Evolutionary conservation across 2,113 vertebrate genomes (phyloP).

Genomic region (Geococcyx californianus): DNA sequence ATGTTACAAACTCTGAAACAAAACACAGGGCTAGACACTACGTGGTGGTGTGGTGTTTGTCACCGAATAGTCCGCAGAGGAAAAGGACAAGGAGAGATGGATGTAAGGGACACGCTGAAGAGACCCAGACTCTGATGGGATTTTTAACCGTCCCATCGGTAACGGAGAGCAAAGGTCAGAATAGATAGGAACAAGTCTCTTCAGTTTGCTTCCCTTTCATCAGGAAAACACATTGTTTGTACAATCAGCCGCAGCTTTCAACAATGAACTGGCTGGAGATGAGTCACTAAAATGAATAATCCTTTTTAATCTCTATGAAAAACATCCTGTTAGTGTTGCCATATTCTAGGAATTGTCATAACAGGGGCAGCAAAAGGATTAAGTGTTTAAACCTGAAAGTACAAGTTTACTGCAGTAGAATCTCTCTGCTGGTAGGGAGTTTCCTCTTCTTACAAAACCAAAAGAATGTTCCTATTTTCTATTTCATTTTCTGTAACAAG

Average conservation of each 20-base stretch:
- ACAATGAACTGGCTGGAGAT: constrained; percentile 36
- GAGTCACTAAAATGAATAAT: constrained; percentile 63
- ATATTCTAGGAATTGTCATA: constrained; percentile 61
- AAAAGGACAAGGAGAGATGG: background rate
- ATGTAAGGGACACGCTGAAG: background rate
- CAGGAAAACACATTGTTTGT: background rate
- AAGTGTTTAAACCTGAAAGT: constrained; percentile 35
- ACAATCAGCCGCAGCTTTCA: background rate
- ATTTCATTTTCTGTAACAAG: background rate
- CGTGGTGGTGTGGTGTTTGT: background rate
- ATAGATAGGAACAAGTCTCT: background rate
- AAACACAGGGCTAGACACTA: background rate
- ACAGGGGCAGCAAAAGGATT: constrained; percentile 44
- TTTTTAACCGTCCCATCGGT: background rate
- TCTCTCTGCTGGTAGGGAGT: background rate
- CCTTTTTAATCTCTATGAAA: constrained; percentile 56
- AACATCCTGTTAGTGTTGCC: constrained; percentile 59
- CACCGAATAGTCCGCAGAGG: background rate
- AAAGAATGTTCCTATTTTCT: background rate
- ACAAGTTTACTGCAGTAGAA: constrained; percentile 19
- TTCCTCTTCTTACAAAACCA: background rate
- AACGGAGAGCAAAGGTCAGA: background rate
- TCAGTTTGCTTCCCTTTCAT: constrained; percentile 26
- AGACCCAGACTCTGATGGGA: background rate
- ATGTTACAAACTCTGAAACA: background rate